These are phyloP conservation scores for Anticlea derivata DNA, from an alignment of 2,888 invertebrate genomes.

Conservation along the genomic window DNA sequence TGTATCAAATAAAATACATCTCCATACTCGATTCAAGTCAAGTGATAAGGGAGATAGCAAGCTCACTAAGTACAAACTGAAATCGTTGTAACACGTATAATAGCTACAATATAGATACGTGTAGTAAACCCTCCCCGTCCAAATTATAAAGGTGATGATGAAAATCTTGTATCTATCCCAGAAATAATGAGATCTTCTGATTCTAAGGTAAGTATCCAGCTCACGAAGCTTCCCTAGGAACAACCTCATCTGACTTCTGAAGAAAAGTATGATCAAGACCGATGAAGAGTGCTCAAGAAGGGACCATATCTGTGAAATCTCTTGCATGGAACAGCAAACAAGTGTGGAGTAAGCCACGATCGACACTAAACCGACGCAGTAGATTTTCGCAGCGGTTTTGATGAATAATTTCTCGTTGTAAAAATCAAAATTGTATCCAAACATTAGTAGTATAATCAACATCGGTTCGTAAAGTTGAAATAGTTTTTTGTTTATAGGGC, in stretches of 20 bases:
- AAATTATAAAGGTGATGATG: conserved; percentile 44
- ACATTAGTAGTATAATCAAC: conserved; percentile 52
- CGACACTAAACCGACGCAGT: conserved; percentile 49
- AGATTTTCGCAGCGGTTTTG: conserved; percentile 43
- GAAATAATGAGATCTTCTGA: conserved; percentile 50
- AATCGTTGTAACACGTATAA: conserved; percentile 45
- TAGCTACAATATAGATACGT: conserved; percentile 50
- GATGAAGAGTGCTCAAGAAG: conserved; percentile 58
- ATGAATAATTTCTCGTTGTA: conserved; percentile 44
- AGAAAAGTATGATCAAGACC: conserved; percentile 49
- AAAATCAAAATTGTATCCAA: conserved; percentile 63
- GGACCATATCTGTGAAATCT: conserved; percentile 58
- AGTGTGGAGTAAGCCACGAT: conserved; percentile 47
- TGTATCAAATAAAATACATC: conserved; percentile 61
- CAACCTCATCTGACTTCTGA: conserved; percentile 46
- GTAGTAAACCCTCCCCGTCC: conserved; percentile 53
- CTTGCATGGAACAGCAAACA: conserved; percentile 47
- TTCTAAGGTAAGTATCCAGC: conserved; percentile 57
- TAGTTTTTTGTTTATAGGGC: conserved; percentile 33
- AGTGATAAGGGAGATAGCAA: conserved; percentile 59
- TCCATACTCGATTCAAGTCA: conserved; percentile 69
- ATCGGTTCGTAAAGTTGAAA: conserved; percentile 50
- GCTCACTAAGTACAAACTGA: conserved; percentile 49
- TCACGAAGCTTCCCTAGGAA: conserved; percentile 51
- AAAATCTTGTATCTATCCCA: conserved; percentile 45